Evolutionary conservation across 1,140 invertebrate species (phyloP).

Genomic region (Tribolium castaneum): DNA sequence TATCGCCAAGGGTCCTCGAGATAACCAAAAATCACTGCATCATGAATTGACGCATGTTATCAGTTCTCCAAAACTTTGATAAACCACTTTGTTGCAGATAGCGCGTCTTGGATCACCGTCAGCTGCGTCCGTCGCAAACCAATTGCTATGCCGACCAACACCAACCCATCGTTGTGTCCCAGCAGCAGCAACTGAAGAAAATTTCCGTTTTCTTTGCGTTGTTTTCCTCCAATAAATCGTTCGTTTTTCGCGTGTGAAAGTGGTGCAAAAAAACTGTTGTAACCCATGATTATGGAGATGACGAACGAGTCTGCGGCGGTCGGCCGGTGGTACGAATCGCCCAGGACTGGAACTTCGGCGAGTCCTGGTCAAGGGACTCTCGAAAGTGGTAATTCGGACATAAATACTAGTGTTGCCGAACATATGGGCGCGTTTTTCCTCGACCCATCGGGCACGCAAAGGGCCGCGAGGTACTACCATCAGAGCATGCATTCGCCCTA

Average conservation of each 20-base stretch:
- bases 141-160: slow-evolving; percentile 43
- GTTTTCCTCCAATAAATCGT: neutral
- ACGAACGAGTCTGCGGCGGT: slow-evolving; percentile 61
- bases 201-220: neutral
- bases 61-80: slow-evolving; percentile 20
- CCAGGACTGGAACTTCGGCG: slow-evolving; percentile 61
- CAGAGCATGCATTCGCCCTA: slow-evolving; percentile 64
- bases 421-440: slow-evolving; percentile 64
- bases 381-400: slow-evolving; percentile 57
- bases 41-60: neutral
- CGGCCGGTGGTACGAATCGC: slow-evolving; percentile 63
- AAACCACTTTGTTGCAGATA: slow-evolving; percentile 47
- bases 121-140: slow-evolving; percentile 48
- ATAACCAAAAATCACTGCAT: neutral
- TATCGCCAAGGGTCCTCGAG: neutral
- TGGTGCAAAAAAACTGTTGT: slow-evolving; percentile 51
- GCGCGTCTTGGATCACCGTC: slow-evolving; percentile 33
- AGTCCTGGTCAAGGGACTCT: slow-evolving; percentile 61
- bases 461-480: slow-evolving; percentile 62
- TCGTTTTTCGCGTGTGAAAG: slow-evolving; percentile 52
- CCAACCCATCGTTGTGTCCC: neutral
- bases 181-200: neutral
- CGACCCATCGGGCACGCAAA: slow-evolving; percentile 61
- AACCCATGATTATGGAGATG: slow-evolving; percentile 65
- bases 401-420: slow-evolving; percentile 62